Conservation (phyloP, 1,140 invertebrate genomes). For the Tetramorium alpestre region DNA sequence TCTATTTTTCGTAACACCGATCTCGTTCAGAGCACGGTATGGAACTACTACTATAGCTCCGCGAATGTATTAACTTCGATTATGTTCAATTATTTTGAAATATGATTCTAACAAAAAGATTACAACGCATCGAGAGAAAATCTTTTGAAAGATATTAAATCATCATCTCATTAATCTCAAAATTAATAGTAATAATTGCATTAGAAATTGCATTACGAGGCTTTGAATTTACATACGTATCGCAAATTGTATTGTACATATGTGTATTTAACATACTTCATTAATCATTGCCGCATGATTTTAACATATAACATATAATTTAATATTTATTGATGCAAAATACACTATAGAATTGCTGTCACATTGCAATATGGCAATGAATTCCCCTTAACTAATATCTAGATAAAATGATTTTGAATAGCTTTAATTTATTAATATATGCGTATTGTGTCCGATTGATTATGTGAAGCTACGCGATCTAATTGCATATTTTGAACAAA, state of each 20-base stretch:
- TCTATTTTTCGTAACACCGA: background rate
- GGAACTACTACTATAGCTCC: background rate
- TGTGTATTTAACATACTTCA: background rate
- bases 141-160: background rate
- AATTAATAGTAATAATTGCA: background rate
- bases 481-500: background rate
- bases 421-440: background rate
- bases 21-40: background rate
- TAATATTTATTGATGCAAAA: background rate
- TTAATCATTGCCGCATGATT: background rate
- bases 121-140: background rate
- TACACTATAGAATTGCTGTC: background rate
- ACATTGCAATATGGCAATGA: background rate
- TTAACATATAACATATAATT: background rate
- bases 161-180: background rate
- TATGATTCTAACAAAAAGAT: background rate
- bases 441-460: background rate
- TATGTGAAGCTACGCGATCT: background rate
- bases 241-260: background rate
- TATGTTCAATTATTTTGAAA: background rate
- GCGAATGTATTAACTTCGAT: background rate
- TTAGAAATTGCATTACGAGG: background rate
- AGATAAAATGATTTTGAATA: conserved; percentile 3
- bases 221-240: background rate
- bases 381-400: background rate